Base-by-base conservation (phyloP, 2,113 vertebrate species). In the Equus quagga region DNA sequence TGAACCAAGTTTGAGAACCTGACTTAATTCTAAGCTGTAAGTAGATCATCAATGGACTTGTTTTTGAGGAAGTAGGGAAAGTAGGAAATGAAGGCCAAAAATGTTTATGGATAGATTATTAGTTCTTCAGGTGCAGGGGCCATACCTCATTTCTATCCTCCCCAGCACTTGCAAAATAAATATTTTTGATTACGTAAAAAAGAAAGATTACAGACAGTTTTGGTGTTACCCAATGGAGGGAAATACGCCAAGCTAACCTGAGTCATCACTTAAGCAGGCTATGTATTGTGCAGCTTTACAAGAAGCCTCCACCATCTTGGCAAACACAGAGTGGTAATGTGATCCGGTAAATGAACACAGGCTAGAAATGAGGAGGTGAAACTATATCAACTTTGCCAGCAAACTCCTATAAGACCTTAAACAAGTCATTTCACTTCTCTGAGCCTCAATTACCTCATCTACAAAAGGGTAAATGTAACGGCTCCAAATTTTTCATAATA, bases 81-180 rank as follows among this genome's bases (percentile, higher is more conserved):
- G 31, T 15, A 44, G 17, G 6, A 67, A 73, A 76, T 7, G 8
- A 89, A 65, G 31, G 64, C 14, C 78, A 33, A 91, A 93, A 86
- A 49, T 64, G 8, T 60, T 87, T 60, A 72, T n/a, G 36, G 23
- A 31, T 4, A 79, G 54, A 56, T 75, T 70, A 84, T 26, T 67
- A 64, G 46, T 83, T 62, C 44, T 70, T 81, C 56, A n/a, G n/a
- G 60, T 70, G 33, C 69, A 94, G 18, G 18, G 31, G 49, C 36
- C 26, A 64, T 33, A 4, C 26, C 26, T 97, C 92, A n/a, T 51
- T 96, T 96, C 90, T 87, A 76, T 64, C 49, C 78, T 85, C 67
- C 73, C 85, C 3, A 78, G 81, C 60, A 67, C 82, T 73, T 54
- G 75, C 67, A 94, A 90, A 91, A 82, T 49, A 96, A 90, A 91